Percentiles rank a stretch among this genome's conserved stretches.
These are phyloP conservation scores for Psilopogon haemacephalus DNA, from an alignment of 2,113 vertebrate genomes.

Conservation along the genomic window DNA sequence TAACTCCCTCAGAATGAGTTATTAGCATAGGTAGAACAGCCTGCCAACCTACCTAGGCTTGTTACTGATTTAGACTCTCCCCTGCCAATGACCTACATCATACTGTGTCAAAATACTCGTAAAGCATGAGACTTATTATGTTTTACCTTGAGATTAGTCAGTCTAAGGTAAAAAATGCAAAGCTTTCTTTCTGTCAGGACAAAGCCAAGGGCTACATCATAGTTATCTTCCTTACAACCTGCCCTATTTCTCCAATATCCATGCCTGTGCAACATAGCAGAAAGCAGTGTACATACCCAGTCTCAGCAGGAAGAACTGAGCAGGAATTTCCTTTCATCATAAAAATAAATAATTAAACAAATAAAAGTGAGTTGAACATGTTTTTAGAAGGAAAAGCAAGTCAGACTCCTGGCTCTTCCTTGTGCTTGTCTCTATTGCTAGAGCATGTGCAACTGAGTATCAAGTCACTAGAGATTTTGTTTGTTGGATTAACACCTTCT, in stretches of 20 bases:
- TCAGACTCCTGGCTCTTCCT: background rate
- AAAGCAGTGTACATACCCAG: background rate
- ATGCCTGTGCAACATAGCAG: fast-evolving
- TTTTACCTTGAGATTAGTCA: background rate
- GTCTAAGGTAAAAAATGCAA: background rate
- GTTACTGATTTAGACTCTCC: background rate
- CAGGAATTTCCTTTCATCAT: background rate
- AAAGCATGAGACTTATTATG: background rate
- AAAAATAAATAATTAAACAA: background rate
- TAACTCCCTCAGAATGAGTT: background rate
- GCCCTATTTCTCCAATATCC: background rate
- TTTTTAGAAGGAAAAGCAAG: background rate
- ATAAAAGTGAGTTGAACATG: background rate
- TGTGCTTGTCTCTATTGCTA: background rate
- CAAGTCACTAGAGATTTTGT: background rate
- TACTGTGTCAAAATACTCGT: background rate
- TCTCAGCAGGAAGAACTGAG: background rate
- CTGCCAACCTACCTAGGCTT: background rate
- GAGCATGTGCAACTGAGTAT: background rate
- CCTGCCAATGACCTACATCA: background rate
- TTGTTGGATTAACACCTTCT: background rate
- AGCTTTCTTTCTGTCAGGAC: background rate
- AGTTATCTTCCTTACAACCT: background rate
- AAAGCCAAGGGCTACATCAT: background rate
- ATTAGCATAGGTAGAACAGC: background rate